phyloP scores from a whole-genome alignment of 2,888 invertebrate species.

The Shargacucullia verbasci region DNA sequence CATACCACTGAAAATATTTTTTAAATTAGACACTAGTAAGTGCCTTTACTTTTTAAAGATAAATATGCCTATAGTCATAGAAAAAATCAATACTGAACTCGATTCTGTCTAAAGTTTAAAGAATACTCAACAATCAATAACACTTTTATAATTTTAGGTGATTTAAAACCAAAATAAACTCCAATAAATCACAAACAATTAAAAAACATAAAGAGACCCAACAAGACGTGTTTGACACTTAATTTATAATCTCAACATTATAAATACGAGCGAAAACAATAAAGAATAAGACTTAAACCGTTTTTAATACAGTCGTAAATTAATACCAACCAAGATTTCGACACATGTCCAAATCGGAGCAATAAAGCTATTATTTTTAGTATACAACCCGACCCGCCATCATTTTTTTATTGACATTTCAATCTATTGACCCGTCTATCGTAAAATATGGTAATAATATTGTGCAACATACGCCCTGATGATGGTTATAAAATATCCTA shows the following conservation, averaged over 20 bases:
- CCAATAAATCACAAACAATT: slow-evolving; percentile 31
- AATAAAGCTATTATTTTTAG: slow-evolving; percentile 74
- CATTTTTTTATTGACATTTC: slow-evolving; percentile 71
- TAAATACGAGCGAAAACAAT: slow-evolving; percentile 43
- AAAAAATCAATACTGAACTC: too few relatives aligned
- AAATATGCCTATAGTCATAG: too few relatives aligned
- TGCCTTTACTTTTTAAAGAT: too few relatives aligned
- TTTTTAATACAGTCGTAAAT: slow-evolving; percentile 45
- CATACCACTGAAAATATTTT: too few relatives aligned
- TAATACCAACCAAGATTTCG: slow-evolving; percentile 57
- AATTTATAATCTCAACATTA: slow-evolving; percentile 43
- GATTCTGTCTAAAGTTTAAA: too few relatives aligned
- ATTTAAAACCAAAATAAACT: not conserved
- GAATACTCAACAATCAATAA: too few relatives aligned
- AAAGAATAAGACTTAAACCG: slow-evolving; percentile 39
- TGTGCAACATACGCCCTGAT: slow-evolving; percentile 53
- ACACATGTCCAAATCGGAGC: slow-evolving; percentile 66
- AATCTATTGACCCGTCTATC: slow-evolving; percentile 64
- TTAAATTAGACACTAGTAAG: too few relatives aligned
- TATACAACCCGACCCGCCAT: slow-evolving; percentile 59
- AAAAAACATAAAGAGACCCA: slow-evolving; percentile 20
- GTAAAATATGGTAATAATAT: slow-evolving; percentile 66
- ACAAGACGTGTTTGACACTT: slow-evolving; percentile 17
- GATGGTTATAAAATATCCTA: slow-evolving; percentile 17
- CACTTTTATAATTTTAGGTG: too few relatives aligned